phyloP scores from a whole-genome alignment of 2,888 invertebrate genomes.

The Polydrusus cervinus region DNA sequence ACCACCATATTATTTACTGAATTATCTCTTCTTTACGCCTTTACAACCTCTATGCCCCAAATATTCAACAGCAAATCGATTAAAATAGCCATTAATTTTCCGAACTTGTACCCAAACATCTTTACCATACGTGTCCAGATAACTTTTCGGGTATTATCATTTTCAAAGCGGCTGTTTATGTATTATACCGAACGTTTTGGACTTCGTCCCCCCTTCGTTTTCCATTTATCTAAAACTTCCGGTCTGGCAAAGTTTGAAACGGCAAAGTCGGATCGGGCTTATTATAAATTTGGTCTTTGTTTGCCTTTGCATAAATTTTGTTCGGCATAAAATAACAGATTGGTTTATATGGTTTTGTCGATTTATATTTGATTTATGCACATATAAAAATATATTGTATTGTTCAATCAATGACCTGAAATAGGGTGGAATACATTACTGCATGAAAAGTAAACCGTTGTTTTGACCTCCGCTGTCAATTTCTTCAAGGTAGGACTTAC shows the following conservation, averaged over 20 bases:
- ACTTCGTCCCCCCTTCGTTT: constrained; percentile 43
- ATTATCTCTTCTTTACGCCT: constrained; percentile 1
- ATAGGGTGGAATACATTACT: no score
- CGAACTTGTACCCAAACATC: constrained; percentile 42
- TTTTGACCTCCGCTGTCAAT: no score
- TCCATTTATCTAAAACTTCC: constrained; percentile 49
- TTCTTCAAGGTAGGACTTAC: no score
- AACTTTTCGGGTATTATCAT: constrained; percentile 48
- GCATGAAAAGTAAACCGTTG: no score
- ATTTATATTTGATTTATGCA: not conserved
- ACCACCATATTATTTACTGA: not conserved
- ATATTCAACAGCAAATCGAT: constrained; percentile 37
- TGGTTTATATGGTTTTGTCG: constrained; percentile 3
- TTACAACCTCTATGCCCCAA: not conserved
- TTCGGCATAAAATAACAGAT: constrained; percentile 20
- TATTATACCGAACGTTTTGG: constrained; percentile 36
- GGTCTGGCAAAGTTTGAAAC: constrained; percentile 40
- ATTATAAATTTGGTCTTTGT: constrained; percentile 49
- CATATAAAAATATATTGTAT: not conserved
- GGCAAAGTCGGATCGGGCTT: constrained; percentile 30
- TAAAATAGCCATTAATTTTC: constrained; percentile 41
- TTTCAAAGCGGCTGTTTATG: constrained; percentile 44
- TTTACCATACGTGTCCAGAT: constrained; percentile 47
- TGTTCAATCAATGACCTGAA: no score
- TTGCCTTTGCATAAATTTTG: constrained; percentile 35